Base-by-base conservation (phyloP, 1,140 invertebrate genomes). In the Drepana arcuata region DNA sequence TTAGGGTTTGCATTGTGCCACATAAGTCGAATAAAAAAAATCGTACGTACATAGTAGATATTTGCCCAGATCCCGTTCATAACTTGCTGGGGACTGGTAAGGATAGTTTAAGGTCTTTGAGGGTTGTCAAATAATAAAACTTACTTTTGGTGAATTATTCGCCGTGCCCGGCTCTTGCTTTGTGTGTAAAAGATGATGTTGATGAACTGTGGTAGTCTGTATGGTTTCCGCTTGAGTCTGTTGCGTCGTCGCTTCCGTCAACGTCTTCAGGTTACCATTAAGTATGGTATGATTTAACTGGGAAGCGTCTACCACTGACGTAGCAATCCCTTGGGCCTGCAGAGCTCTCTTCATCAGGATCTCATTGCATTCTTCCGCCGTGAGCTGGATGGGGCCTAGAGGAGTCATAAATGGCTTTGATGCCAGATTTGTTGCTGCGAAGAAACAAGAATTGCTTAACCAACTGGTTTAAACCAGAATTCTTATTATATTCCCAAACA, bases 281-380 rank as follows among this genome's bases (percentile, higher is more conserved):
- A 84, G 48, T 27, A 84, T 34, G 7, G 73, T 66, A 30, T 84
- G 79, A 39, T 77, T 83, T 9, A 84, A 48, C 37, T 84, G 80
- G 1, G 80, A 80, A 0, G 83, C 65, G 41, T 84, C 83, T 53
- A 84, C 82, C 0, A 84, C 83, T 2, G 79, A 71, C 13, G 75
- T 80, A 0, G 78, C 68, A 2, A 83, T 82, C 0, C 80, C 81
- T 37, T 85, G 83, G 4, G 81, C 81, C 58, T 85, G 81, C 2
- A 85, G 40, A 0, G 87, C 87, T 48, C 90, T 71, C 65, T 91
- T 91, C 87, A 91, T 90, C 48, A 91, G 71, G 29, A 91, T 91
- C 68, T 92, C 90, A 74, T 91, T 91, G 81, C 89, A 92, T 84
- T 92, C 90, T 70, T 92, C 89, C 7, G 89, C 88, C 1, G 90